These are phyloP conservation scores for Cheilosia vulpina DNA, from an alignment of 2,888 invertebrate genomes.

Conservation along the genomic window DNA sequence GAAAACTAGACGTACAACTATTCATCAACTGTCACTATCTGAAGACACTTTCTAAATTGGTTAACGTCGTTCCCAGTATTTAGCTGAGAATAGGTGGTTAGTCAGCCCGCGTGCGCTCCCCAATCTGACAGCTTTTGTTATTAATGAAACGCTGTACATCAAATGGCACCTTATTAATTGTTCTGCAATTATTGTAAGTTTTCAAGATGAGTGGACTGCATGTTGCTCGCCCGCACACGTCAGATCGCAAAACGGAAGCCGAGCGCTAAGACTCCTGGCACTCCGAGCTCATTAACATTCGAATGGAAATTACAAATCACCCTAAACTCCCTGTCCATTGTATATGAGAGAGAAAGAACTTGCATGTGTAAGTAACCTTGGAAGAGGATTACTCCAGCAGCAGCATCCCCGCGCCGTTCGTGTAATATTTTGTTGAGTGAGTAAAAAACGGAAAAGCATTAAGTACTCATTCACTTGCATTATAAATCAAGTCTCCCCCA, in stretches of 20 bases:
- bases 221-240: not conserved
- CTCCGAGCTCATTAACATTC: slow-evolving; percentile 1
- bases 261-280: not conserved
- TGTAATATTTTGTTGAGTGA: slow-evolving; percentile 34
- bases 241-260: slow-evolving; percentile 8
- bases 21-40: too few relatives aligned
- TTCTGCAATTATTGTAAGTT: too few relatives aligned
- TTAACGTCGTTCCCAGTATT: too few relatives aligned
- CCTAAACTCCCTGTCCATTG: not conserved
- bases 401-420: slow-evolving; percentile 1
- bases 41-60: too few relatives aligned
- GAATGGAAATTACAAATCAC: not conserved
- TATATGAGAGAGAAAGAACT: not conserved
- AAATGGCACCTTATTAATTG: too few relatives aligned
- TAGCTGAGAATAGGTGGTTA: too few relatives aligned
- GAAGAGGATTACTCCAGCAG: not conserved
- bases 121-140: too few relatives aligned
- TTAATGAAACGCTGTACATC: too few relatives aligned
- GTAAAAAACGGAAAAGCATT: slow-evolving; percentile 26
- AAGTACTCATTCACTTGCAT: slow-evolving; percentile 57
- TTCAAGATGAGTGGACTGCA: too few relatives aligned
- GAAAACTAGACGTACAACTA: too few relatives aligned
- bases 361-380: slow-evolving; percentile 17
- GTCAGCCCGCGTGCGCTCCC: too few relatives aligned
- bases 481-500: slow-evolving; percentile 51